Evolutionary conservation across 2,888 invertebrate genomes (phyloP).

Genomic region (Monoplex corrugatus): DNA sequence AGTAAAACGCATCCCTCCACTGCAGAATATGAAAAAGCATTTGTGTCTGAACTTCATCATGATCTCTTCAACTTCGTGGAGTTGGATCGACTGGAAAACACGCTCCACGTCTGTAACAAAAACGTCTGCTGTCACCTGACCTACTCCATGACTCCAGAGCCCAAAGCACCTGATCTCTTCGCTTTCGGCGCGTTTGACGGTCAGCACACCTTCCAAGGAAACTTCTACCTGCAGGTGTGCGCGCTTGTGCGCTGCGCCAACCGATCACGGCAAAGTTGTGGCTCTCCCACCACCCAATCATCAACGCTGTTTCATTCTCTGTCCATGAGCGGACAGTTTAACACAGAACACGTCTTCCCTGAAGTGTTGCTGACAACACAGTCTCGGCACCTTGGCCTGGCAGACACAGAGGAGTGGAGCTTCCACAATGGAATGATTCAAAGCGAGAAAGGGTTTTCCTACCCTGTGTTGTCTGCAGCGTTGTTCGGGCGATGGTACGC

Average conservation of each 20-base stretch:
- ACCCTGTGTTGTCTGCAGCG: conserved; percentile 60
- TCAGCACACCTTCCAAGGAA: conserved; percentile 66
- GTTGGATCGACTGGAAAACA: conserved; percentile 54
- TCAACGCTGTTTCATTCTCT: conserved; percentile 59
- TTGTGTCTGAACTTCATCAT: conserved; percentile 58
- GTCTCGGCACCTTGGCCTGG: conserved; percentile 51
- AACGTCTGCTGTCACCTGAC: conserved; percentile 66
- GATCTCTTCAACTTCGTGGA: conserved; percentile 66
- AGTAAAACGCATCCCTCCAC: no score
- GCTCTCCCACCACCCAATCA: conserved; percentile 55
- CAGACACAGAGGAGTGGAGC: conserved; percentile 50
- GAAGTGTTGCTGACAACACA: conserved; percentile 60
- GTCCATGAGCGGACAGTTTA: conserved; percentile 58
- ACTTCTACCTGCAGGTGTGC: conserved; percentile 71
- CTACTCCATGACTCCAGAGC: conserved; percentile 51
- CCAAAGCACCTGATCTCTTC: conserved; percentile 56
- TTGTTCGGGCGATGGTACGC: conserved; percentile 62
- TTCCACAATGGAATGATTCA: conserved; percentile 54
- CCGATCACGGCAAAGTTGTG: conserved; percentile 58
- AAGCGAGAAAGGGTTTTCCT: conserved; percentile 41
- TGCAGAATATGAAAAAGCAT: background rate
- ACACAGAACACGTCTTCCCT: conserved; percentile 64
- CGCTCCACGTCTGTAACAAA: conserved; percentile 64
- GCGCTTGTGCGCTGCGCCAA: conserved; percentile 66
- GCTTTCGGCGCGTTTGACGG: conserved; percentile 75